These are phyloP conservation scores for Lates japonicus DNA, from an alignment of 2,797 vertebrate species.

Conservation along the genomic window DNA sequence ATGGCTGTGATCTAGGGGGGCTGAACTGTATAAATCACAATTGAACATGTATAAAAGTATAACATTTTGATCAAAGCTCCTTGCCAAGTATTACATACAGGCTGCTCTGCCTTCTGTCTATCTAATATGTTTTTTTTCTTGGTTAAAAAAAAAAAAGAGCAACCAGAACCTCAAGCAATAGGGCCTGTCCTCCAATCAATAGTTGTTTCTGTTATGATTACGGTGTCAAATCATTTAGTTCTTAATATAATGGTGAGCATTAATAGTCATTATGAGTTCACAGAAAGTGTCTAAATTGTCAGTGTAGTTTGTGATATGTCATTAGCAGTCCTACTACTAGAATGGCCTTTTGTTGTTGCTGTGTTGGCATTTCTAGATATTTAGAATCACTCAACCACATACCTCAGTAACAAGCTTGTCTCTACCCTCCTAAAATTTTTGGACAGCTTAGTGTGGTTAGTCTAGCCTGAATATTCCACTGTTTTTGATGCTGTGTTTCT, in stretches of 20 bases:
- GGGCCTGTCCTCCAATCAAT: neutral
- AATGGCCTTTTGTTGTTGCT: constrained; percentile 15
- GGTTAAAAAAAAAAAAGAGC: neutral
- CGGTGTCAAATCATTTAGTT: neutral
- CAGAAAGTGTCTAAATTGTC: neutral
- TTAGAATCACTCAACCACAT: constrained; percentile 35
- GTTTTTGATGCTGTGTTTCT: constrained; percentile 8
- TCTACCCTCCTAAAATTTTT: constrained; percentile 35
- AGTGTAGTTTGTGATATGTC: neutral
- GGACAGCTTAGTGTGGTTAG: constrained; percentile 18
- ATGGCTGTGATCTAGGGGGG: no score
- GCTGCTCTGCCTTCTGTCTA: neutral
- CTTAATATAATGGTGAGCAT: neutral
- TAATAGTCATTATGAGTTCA: neutral
- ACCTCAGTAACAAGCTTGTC: constrained; percentile 20
- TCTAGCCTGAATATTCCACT: constrained; percentile 8
- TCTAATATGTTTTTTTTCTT: neutral
- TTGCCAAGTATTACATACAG: neutral
- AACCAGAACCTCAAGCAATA: neutral
- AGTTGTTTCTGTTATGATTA: neutral
- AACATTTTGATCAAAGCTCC: neutral
- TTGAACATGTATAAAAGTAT: neutral
- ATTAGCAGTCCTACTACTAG: constrained; percentile 18
- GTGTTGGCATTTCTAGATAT: constrained; percentile 48
- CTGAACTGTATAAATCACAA: neutral